These are phyloP conservation scores for Nyctibius bracteatus DNA, from an alignment of 2,113 vertebrate species.

Conservation along the genomic window DNA sequence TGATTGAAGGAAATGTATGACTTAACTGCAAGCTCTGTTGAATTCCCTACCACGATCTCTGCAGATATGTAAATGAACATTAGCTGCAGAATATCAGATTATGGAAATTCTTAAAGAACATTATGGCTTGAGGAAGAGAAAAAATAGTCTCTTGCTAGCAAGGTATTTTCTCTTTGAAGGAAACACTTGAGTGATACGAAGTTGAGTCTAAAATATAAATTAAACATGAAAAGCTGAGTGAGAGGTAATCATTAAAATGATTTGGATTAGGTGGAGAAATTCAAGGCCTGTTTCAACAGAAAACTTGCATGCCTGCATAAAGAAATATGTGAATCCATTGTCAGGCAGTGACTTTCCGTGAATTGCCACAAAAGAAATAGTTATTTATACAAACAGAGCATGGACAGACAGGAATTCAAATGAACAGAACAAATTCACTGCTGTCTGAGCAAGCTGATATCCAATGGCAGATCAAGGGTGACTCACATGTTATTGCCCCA, in stretches of 20 bases:
- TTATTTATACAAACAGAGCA: neutral
- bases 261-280: slow-evolving; percentile 39
- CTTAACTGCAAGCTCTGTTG: neutral
- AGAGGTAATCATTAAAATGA: slow-evolving; percentile 57
- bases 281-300: slow-evolving; percentile 17
- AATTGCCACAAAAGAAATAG: neutral
- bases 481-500: neutral
- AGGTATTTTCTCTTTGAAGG: slow-evolving; percentile 54
- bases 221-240: slow-evolving; percentile 44
- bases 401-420: neutral
- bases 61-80: slow-evolving; percentile 49
- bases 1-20: slow-evolving; percentile 19
- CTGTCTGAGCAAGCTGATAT: neutral
- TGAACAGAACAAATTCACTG: neutral
- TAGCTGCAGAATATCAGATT: slow-evolving; percentile 50
- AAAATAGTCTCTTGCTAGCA: slow-evolving; percentile 1
- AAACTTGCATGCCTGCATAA: neutral
- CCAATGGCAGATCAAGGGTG: neutral
- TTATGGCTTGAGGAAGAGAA: slow-evolving; percentile 9
- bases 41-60: neutral
- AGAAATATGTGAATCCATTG: neutral
- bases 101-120: slow-evolving; percentile 42
- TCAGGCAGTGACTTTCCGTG: neutral
- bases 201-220: slow-evolving; percentile 53
- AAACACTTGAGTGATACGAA: slow-evolving; percentile 12